Conservation (phyloP, 2,888 invertebrate genomes). For the Julus scandinavius region DNA sequence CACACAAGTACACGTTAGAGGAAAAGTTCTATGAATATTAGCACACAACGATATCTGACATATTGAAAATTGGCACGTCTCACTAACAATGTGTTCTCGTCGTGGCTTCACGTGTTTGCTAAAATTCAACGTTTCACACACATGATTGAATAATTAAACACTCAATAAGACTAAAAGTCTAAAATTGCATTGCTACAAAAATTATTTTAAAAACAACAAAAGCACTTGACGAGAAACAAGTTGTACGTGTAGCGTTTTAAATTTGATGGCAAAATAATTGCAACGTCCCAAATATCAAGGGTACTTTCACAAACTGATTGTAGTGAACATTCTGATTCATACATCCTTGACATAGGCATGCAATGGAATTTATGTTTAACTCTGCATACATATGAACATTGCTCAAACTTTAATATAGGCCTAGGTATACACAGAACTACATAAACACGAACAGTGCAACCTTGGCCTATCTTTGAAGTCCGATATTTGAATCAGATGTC, state of each 20-base stretch:
- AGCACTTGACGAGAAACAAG: too few species aligned
- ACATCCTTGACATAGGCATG: conserved; percentile 1
- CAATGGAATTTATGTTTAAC: conserved; percentile 2
- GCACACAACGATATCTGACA: too few species aligned
- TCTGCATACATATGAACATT: background rate
- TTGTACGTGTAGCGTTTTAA: background rate
- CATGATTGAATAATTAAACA: too few species aligned
- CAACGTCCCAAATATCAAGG: conserved; percentile 3
- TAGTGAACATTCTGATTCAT: conserved; percentile 38
- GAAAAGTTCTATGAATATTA: too few species aligned
- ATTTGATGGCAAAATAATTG: background rate
- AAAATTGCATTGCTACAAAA: too few species aligned
- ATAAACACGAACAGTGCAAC: background rate
- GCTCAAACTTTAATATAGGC: background rate
- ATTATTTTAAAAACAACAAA: too few species aligned
- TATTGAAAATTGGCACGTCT: too few species aligned
- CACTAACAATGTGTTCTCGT: too few species aligned
- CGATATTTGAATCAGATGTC: background rate
- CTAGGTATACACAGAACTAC: background rate
- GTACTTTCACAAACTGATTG: background rate
- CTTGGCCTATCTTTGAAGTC: conserved; percentile 12
- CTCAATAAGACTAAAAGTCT: too few species aligned
- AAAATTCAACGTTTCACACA: too few species aligned
- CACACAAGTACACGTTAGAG: too few species aligned
- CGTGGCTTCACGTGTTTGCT: too few species aligned